Base-by-base conservation (phyloP, 2,888 invertebrate genomes). In the Calephelis perditalis region DNA sequence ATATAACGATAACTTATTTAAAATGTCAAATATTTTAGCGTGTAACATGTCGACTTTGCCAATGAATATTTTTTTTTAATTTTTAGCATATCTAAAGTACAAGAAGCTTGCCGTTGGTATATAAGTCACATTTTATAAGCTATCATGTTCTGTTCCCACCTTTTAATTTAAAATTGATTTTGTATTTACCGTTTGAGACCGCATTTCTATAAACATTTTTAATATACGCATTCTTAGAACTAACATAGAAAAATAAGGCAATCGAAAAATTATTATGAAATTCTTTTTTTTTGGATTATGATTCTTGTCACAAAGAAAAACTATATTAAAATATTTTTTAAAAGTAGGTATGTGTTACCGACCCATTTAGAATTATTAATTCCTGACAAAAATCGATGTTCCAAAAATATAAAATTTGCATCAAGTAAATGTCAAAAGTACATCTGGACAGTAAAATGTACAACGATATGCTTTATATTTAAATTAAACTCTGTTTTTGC, bases 31-130 rank as follows among this genome's bases (percentile, higher is more conserved):
- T 54, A 54, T 54, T 36, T 54, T 54, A 54, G 52, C 52, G 52
- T 54, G 52, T 54, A 54, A 54, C 52, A 35, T 54, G 52, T 54
- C 52, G 52, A 54, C 52, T 54, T 54, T 54, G 52, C 52, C 52
- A 54, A 54, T 54, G 52, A 54, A 9, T 54, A 11, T 45, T 10
- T 45, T 54, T 9, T 54, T 54, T 52, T 54, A 36, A 36, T n/a
- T 54, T 54, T 54, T 54, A 54, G 52, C 52, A 35, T 54, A 54
- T 54, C 52, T 36, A 35, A 54, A 54, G 52, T 52, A 52, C 52
- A 52, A 52, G 52, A 15, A 15, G 35, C 52, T 52, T 52, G 52
- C 52, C 52, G 52, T 52, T 52, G 52, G 52, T 52, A 26, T 52
- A 15, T 52, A 52, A 52, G 52, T 52, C 52, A 52, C 52, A 52